phyloP scores from a whole-genome alignment of 1,140 invertebrate species.

The Physella acuta region DNA sequence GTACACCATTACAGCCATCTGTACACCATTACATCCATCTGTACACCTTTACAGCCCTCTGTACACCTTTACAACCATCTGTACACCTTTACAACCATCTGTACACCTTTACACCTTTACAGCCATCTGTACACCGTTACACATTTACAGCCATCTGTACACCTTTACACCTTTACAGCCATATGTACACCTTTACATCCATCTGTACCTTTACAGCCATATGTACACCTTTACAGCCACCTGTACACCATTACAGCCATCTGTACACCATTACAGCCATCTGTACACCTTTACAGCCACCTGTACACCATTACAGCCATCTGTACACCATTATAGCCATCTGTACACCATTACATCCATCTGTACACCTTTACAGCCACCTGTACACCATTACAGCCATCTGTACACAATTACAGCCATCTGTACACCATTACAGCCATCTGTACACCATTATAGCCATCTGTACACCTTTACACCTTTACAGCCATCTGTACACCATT shows the following conservation, averaged over 20 bases:
- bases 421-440: neutral
- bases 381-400: neutral
- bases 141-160: too few species aligned
- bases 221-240: too few species aligned
- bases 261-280: neutral
- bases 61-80: too few species aligned
- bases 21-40: too few species aligned
- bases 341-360: neutral
- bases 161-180: too few species aligned
- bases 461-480: neutral
- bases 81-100: too few species aligned
- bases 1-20: too few species aligned
- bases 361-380: neutral
- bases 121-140: too few species aligned
- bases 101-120: too few species aligned
- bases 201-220: too few species aligned
- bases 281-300: neutral
- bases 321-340: neutral
- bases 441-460: neutral
- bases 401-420: neutral
- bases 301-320: neutral
- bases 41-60: too few species aligned
- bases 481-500: neutral
- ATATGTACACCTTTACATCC: too few species aligned
- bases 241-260: neutral